Evolutionary conservation across 1,140 invertebrate species (phyloP).

Genomic region (Amyelois transitella): DNA sequence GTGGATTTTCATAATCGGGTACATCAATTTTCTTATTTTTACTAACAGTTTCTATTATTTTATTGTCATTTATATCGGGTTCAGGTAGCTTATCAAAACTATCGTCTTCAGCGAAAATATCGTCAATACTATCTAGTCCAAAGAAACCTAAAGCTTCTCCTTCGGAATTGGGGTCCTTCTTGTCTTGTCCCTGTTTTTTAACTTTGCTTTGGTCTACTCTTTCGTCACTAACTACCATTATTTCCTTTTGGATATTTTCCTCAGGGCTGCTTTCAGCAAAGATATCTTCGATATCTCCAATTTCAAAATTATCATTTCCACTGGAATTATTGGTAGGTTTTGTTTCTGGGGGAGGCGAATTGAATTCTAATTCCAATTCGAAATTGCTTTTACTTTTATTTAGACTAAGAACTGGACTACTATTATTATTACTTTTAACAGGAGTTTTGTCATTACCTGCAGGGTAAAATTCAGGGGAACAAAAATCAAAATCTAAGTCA

Average conservation of each 20-base stretch:
- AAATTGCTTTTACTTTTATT: conserved; percentile 14
- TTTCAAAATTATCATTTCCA: conserved; percentile 39
- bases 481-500: conserved; percentile 37
- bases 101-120: conserved; percentile 62
- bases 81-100: conserved; percentile 15
- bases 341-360: conserved; percentile 14
- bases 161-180: conserved; percentile 20
- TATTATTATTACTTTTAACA: not conserved
- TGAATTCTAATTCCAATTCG: conserved; percentile 19
- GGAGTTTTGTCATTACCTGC: not conserved
- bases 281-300: conserved; percentile 62
- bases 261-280: conserved; percentile 47
- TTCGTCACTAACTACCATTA: conserved; percentile 12
- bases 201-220: too few species aligned
- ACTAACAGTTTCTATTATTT: conserved; percentile 9
- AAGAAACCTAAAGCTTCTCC: conserved; percentile 50
- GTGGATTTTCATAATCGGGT: conserved; percentile 7
- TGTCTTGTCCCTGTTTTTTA: not conserved
- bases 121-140: conserved; percentile 59
- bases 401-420: not conserved
- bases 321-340: conserved; percentile 6
- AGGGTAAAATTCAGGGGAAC: conserved; percentile 7
- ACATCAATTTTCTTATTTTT: conserved; percentile 7
- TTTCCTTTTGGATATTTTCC: conserved; percentile 13
- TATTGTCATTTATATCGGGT: conserved; percentile 8